Percentiles rank a stretch among this genome's conserved stretches.
Evolutionary conservation across 2,113 vertebrate genomes (phyloP).

Genomic region (Trichechus manatus): DNA sequence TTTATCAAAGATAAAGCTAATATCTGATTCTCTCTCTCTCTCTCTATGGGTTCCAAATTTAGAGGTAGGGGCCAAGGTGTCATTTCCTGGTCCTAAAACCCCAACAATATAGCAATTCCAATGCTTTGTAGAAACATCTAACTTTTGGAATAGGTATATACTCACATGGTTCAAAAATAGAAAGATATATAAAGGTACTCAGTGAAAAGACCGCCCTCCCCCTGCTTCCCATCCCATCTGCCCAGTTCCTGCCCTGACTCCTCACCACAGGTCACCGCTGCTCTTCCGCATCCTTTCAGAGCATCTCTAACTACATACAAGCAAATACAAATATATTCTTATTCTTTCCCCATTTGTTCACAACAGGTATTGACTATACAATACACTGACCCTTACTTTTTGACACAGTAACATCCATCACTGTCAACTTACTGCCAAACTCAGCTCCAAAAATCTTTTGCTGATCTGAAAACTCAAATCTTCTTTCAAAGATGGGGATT

Average conservation of each 20-base stretch:
- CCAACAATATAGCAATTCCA: neutral
- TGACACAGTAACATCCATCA: neutral
- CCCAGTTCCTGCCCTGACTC: neutral
- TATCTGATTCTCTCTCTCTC: neutral
- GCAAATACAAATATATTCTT: neutral
- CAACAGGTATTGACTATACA: slow-evolving; percentile 5
- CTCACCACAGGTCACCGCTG: neutral
- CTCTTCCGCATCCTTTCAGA: neutral
- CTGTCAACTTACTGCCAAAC: neutral
- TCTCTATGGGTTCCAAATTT: neutral
- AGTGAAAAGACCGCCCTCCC: neutral
- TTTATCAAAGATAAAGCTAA: neutral
- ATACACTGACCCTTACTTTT: neutral
- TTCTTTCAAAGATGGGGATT: neutral
- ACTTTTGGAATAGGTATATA: neutral
- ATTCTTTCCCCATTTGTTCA: neutral
- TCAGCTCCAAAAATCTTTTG: neutral
- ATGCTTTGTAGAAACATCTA: neutral
- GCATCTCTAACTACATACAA: neutral
- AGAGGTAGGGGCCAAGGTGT: neutral
- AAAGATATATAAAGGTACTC: neutral
- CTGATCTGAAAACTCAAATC: neutral
- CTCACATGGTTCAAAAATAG: neutral
- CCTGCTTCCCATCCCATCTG: neutral
- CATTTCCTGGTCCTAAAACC: neutral